phyloP scores from a whole-genome alignment of 2,888 invertebrate genomes.

The Drosophila austrosaltans region DNA sequence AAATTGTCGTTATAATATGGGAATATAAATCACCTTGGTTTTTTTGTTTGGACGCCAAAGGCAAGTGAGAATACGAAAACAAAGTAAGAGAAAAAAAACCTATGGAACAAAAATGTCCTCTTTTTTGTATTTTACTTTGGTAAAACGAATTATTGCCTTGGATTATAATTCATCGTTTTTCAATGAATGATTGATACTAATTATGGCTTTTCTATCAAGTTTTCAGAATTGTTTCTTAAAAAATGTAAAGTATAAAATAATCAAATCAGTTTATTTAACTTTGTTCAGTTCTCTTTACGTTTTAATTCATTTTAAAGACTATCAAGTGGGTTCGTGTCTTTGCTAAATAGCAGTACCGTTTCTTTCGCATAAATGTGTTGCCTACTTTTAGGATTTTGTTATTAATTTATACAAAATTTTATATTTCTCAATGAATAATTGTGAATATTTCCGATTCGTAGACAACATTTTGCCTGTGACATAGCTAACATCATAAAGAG shows the following conservation, averaged over 20 bases:
- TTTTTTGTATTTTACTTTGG: no score
- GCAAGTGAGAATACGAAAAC: no score
- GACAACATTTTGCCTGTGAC: slow-evolving; percentile 38
- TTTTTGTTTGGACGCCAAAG: slow-evolving; percentile 22
- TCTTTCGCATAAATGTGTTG: neutral
- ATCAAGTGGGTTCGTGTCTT: slow-evolving; percentile 35
- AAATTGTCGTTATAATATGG: slow-evolving; percentile 41
- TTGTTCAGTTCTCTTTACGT: neutral
- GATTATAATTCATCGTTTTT: neutral
- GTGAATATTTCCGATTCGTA: slow-evolving; percentile 30
- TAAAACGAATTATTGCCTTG: neutral
- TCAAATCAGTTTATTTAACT: no score
- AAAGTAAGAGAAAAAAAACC: neutral
- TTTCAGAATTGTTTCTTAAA: neutral
- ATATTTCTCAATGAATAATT: neutral
- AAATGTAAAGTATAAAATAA: no score
- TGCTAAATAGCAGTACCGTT: slow-evolving; percentile 10
- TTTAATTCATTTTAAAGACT: neutral
- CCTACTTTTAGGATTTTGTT: slow-evolving; percentile 52
- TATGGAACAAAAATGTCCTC: neutral
- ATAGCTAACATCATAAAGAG: slow-evolving; percentile 34
- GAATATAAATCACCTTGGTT: slow-evolving; percentile 51
- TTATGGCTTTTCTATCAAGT: no score
- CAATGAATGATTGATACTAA: neutral
- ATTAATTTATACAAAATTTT: neutral